Evolutionary conservation across 2,797 vertebrate species (phyloP), one percentile per base, ranked within the genome.

Genomic region (Typhlichthys eigenmanni): DNA sequence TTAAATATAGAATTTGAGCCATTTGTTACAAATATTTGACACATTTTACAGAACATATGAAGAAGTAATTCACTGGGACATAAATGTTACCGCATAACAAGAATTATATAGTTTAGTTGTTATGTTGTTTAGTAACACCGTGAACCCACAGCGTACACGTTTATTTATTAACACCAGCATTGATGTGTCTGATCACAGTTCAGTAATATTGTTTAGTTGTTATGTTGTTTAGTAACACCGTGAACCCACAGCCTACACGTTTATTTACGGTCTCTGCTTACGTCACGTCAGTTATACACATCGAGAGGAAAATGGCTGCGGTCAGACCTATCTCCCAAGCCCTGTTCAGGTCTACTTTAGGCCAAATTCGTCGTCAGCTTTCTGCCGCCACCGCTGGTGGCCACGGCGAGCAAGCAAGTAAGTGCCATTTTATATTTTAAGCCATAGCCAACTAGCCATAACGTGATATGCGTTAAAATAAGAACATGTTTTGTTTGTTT

Each of bases 321-420:
- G 0, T 90, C 19, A 78, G 88, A 78, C 80, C 86, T 1, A 4
- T 89, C 32, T 77, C 80, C 5, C 63, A 65, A 10, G 5, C 60
- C 0, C 34, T 90, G 46, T 59, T 87, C 13, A 73, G 85, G 81
- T 87, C 83, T 43, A 57, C 76, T 51, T 10, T 80, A 74, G 53
- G 62, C 32, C 92, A 90, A 54, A 71, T 58, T 43, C 84, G 84
- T 56, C 88, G 92, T 7, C 91, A 89, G 63, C 78, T 92, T 0
- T 91, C 92, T 38, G 34, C 34, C 34, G 90, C 86, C 9, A 48
- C 84, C 11, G 81, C 78, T 0, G 82, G 80, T 0, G 83, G 50
- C 14, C 91, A 93, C 16, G 87, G 74, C 47, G 88, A 80, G 9
- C 47, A 89, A 0, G 6, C 84, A n/a, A 74, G 91, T 90, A 69